Conservation (phyloP, 1,140 invertebrate genomes). For the Listronotus bonariensis region DNA sequence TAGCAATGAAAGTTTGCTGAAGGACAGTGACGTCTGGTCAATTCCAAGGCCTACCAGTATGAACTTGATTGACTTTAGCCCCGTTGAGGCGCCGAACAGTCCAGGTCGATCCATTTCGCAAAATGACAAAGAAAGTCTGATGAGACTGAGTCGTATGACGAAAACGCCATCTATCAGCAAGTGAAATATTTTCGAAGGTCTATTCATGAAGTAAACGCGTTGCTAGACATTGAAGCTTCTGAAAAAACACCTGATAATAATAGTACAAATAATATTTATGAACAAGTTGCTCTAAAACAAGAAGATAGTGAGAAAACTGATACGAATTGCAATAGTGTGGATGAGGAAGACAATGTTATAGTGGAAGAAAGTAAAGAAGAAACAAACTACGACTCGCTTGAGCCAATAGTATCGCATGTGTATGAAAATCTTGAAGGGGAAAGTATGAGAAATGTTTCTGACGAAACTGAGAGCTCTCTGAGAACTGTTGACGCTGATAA, state of each 20-base stretch:
- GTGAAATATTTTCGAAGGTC: constrained; percentile 74
- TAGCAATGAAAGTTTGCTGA: constrained; percentile 29
- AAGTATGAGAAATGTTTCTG: constrained; percentile 30
- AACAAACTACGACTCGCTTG: constrained; percentile 47
- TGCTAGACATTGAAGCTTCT: constrained; percentile 56
- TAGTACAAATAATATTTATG: constrained; percentile 13
- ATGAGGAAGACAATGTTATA: no score
- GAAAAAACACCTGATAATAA: background rate
- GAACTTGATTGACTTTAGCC: constrained; percentile 51
- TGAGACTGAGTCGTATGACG: constrained; percentile 50
- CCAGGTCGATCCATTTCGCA: constrained; percentile 25
- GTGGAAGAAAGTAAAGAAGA: constrained; percentile 19
- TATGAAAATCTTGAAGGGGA: constrained; percentile 49
- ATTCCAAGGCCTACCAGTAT: constrained; percentile 22
- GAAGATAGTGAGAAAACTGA: background rate
- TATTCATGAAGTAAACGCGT: constrained; percentile 74
- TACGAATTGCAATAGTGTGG: no score
- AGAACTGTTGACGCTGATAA: constrained; percentile 27
- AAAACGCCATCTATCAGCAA: constrained; percentile 70
- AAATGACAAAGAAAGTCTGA: constrained; percentile 52
- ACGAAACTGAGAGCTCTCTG: background rate
- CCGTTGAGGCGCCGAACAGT: constrained; percentile 27
- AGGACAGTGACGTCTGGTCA: constrained; percentile 11
- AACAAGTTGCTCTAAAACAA: background rate
- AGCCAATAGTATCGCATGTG: constrained; percentile 40